Conservation (phyloP, 2,888 invertebrate species). For the Cosmia trapezina region DNA sequence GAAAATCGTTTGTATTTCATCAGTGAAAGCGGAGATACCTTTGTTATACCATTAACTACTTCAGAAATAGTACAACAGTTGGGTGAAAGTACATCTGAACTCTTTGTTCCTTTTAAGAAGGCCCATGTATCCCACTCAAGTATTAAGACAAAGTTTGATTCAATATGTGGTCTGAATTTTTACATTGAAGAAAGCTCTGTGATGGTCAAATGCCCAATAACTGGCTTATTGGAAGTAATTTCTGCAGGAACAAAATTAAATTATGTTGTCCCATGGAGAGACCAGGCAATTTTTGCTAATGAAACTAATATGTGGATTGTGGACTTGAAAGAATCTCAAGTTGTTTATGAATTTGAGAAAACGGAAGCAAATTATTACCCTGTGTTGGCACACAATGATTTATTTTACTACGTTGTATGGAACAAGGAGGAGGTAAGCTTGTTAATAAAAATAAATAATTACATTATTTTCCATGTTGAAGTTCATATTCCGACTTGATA, state of each 20-base stretch:
- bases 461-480: not conserved
- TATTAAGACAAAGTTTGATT: constrained; percentile 35
- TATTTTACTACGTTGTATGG: constrained; percentile 80
- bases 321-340: constrained; percentile 72
- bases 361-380: constrained; percentile 73
- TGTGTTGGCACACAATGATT: constrained; percentile 72
- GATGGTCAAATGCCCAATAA: constrained; percentile 75
- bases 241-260: constrained; percentile 64
- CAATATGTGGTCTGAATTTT: constrained; percentile 72
- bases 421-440: constrained; percentile 76
- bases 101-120: constrained; percentile 74
- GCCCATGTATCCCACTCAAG: constrained; percentile 32
- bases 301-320: constrained; percentile 79
- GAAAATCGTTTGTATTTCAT: constrained; percentile 72
- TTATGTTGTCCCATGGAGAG: constrained; percentile 76
- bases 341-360: constrained; percentile 75
- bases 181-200: constrained; percentile 70
- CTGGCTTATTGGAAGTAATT: constrained; percentile 74
- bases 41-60: constrained; percentile 66
- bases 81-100: constrained; percentile 65
- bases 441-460: not conserved
- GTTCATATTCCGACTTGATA: not conserved
- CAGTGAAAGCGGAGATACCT: constrained; percentile 82
- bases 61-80: constrained; percentile 72
- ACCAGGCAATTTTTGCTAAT: constrained; percentile 73